Conservation (phyloP, 2,797 vertebrate species). For the Pagetopsis macropterus region DNA sequence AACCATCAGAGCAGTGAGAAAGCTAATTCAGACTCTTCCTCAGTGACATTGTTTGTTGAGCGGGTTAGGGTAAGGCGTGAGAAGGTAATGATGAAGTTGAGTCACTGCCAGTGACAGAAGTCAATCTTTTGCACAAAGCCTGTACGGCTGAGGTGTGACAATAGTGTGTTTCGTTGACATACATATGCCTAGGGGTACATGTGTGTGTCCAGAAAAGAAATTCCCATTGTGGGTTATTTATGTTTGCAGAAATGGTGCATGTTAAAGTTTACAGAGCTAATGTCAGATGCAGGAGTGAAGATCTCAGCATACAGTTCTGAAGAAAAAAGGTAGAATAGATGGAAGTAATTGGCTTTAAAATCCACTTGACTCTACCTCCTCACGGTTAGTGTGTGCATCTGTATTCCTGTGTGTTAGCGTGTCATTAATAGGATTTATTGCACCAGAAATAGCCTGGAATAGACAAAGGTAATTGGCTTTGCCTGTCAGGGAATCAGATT, state of each 20-base stretch:
- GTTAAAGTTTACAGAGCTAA: background rate
- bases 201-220: too few relatives aligned
- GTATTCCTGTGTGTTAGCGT: conserved; percentile 47
- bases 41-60: conserved; percentile 51
- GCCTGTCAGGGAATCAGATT: conserved; percentile 51
- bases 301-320: background rate
- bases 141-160: conserved; percentile 47
- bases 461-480: conserved; percentile 76
- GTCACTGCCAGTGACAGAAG: conserved; percentile 64
- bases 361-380: conserved; percentile 25
- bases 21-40: conserved; percentile 44
- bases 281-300: background rate
- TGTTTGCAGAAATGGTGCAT: conserved; percentile 7
- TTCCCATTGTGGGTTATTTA: background rate
- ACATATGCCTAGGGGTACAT: too few relatives aligned
- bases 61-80: conserved; percentile 54
- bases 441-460: conserved; percentile 62
- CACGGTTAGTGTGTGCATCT: conserved; percentile 31
- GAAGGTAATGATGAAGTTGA: conserved; percentile 78
- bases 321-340: conserved; percentile 21
- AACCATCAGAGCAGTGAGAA: conserved; percentile 13
- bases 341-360: conserved; percentile 47
- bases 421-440: conserved; percentile 56
- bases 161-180: conserved; percentile 22
- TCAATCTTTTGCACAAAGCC: conserved; percentile 60